Evolutionary conservation across 2,888 invertebrate species (phyloP), one percentile per base, ranked within the genome.

Genomic region (Phaonia tiefii): DNA sequence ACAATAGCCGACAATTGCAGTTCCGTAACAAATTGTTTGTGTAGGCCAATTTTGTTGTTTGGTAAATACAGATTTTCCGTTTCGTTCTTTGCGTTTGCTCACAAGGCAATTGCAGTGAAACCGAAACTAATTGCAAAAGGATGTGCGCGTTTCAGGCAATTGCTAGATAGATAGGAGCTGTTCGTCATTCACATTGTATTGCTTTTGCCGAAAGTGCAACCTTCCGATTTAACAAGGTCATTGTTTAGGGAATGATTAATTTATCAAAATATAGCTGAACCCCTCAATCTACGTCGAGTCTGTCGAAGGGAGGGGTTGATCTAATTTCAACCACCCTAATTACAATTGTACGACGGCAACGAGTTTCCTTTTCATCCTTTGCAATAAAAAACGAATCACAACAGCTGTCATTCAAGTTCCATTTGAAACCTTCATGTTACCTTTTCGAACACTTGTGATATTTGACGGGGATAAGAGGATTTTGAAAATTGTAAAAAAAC

Each of bases 191-290:
- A 49, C 17, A 66, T 67, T 72, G 44, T 79, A 15, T 70, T 58
- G 58, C 70, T n/a, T n/a, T n/a, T 58, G 49, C 49, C 70, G 56
- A 42, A 66, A 37, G n/a, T 26, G 58, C 20, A 58, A 49, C 65
- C 56, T 37, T 66, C 65, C 58, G 44, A 58, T 79, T 72, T 75
- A 75, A 80, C 72, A 75, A 75, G 75, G 72, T 65, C 79, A 75
- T 75, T 80, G 75, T 80, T 56, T 75, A 42, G 22, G 8, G 42
- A 63, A 44, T 51, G 54, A 75, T 80, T 72, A 75, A 80, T 65
- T 67, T 75, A 73, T 80, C 71, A 75, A 72, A 75, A 72, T 15
- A 63, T 22, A 7, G 42, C 39, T 17, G 37, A 20, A 42, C 63
- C 63, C 20, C 37, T 60, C 42, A 54, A 54, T 25, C 25, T 54